These are phyloP conservation scores for Stenopsyche tienmushanensis DNA, from an alignment of 1,140 invertebrate species.

Conservation along the genomic window DNA sequence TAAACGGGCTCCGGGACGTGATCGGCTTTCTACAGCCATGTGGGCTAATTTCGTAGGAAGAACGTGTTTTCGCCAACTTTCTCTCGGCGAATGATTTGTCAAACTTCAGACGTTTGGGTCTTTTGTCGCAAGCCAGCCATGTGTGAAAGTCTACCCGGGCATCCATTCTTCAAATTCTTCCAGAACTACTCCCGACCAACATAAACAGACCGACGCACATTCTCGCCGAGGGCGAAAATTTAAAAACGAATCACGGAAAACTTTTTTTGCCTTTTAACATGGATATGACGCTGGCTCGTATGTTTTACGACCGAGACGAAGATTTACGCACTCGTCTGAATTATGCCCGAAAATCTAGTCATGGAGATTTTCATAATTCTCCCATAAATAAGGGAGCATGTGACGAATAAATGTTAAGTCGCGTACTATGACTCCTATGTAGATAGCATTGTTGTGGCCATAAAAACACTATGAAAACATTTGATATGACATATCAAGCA, in stretches of 20 bases:
- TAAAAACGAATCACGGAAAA: constrained; percentile 7
- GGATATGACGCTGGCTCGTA: background rate
- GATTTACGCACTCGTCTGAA: background rate
- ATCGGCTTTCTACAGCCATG: background rate
- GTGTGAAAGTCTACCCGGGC: background rate
- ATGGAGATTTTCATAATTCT: background rate
- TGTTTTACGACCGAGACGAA: background rate
- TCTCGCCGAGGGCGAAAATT: no score
- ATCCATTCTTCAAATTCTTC: background rate
- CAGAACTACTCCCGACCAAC: background rate
- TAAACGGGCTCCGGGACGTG: constrained; percentile 23
- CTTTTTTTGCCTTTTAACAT: background rate
- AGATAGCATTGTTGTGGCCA: no score
- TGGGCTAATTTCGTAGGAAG: background rate
- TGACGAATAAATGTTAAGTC: no score
- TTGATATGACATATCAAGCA: no score
- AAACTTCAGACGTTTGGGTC: background rate
- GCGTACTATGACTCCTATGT: no score
- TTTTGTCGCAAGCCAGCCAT: constrained; percentile 5
- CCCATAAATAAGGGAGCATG: no score
- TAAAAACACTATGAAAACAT: no score
- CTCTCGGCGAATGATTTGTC: constrained; percentile 6
- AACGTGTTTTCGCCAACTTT: constrained; percentile 16
- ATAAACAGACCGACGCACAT: background rate
- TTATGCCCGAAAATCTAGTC: background rate